These are phyloP conservation scores for Psittacara wagleri DNA, from an alignment of 2,113 vertebrate species.

Conservation along the genomic window DNA sequence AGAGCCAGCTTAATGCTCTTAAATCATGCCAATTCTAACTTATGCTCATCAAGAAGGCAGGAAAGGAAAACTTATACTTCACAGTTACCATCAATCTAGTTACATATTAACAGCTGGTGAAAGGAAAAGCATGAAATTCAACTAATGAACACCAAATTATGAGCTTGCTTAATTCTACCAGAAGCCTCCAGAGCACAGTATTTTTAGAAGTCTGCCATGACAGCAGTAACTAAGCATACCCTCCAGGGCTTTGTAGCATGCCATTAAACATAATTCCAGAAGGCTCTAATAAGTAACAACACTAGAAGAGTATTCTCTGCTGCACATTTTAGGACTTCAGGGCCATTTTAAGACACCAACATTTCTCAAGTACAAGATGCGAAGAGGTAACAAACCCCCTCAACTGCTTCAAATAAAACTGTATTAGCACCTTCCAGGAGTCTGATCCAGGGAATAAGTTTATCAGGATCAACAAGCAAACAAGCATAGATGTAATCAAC, in stretches of 20 bases:
- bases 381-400: neutral
- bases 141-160: constrained; percentile 43
- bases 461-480: neutral
- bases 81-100: constrained; percentile 1
- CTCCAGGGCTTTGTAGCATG: constrained; percentile 29
- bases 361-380: neutral
- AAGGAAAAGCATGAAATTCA: constrained; percentile 32
- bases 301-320: constrained; percentile 3
- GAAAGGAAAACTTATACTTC: neutral
- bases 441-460: neutral
- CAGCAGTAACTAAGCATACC: constrained; percentile 47
- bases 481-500: neutral
- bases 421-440: neutral
- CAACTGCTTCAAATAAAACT: neutral
- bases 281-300: constrained; percentile 19
- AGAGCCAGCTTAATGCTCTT: neutral
- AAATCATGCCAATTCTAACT: neutral
- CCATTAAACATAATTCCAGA: constrained; percentile 38
- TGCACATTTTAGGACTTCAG: neutral
- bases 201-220: constrained; percentile 43
- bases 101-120: constrained; percentile 8
- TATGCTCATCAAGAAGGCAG: neutral
- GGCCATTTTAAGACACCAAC: neutral
- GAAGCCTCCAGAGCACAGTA: constrained; percentile 27
- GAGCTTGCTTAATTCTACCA: constrained; percentile 43